phyloP scores from a whole-genome alignment of 2,888 invertebrate genomes.

The Philopedon plagiatum region DNA sequence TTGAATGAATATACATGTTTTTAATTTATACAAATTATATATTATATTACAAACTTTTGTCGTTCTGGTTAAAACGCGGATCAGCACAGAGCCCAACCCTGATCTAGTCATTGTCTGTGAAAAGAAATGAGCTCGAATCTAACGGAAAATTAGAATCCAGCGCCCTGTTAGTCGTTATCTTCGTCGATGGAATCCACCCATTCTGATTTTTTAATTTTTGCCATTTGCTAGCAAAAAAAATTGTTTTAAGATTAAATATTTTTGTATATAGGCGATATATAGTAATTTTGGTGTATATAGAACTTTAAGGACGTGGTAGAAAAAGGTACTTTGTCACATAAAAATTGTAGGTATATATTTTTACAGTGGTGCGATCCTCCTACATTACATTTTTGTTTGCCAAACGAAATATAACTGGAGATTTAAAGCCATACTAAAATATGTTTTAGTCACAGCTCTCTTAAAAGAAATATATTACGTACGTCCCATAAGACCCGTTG shows the following conservation, averaged over 20 bases:
- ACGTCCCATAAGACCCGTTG: no score
- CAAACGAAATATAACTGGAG: not conserved
- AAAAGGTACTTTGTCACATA: slow-evolving; percentile 20
- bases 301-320: slow-evolving; percentile 2
- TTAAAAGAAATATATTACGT: no score
- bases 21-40: no score
- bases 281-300: slow-evolving; percentile 20
- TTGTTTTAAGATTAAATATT: slow-evolving; percentile 10
- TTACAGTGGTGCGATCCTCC: not conserved
- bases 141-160: slow-evolving; percentile 11
- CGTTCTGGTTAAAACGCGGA: not conserved
- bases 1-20: no score
- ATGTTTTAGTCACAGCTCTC: no score
- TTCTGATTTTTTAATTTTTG: slow-evolving; percentile 13
- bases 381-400: not conserved
- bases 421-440: no score
- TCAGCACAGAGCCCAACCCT: not conserved
- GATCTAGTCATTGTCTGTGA: slow-evolving; percentile 35
- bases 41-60: not conserved
- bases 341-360: not conserved
- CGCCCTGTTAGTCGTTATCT: slow-evolving; percentile 22
- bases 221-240: slow-evolving; percentile 20
- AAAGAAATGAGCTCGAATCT: slow-evolving; percentile 29
- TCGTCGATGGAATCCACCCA: slow-evolving; percentile 18
- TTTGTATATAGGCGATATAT: slow-evolving; percentile 15